Percentiles rank a stretch among this genome's conserved stretches.
These are phyloP conservation scores for Scaptomyza pallida DNA, from an alignment of 1,140 invertebrate species.

Conservation along the genomic window DNA sequence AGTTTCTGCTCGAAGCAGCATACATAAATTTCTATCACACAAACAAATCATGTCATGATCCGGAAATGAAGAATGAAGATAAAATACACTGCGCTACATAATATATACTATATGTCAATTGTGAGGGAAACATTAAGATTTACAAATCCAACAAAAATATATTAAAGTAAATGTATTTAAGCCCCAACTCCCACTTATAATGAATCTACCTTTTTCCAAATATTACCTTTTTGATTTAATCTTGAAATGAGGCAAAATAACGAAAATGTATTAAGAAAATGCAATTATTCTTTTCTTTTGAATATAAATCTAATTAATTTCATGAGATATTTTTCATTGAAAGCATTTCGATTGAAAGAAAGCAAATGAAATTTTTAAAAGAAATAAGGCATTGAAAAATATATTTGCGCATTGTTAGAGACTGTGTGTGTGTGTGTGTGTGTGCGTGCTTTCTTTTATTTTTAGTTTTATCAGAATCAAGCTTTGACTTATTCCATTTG, in stretches of 20 bases:
- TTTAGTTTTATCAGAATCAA: not conserved
- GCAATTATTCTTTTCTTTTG: not conserved
- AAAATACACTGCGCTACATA: constrained; percentile 47
- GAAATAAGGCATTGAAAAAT: constrained; percentile 9
- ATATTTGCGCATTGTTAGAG: constrained; percentile 19
- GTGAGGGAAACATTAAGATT: too few species aligned
- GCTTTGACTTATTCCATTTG: constrained; percentile 43
- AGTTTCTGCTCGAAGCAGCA: constrained; percentile 9
- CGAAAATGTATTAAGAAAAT: not conserved
- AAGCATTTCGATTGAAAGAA: not conserved
- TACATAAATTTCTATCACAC: constrained; percentile 54
- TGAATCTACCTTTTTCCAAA: too few species aligned
- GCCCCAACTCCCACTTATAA: too few species aligned
- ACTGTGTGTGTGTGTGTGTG: not conserved
- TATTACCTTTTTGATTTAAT: too few species aligned
- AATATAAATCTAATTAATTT: constrained; percentile 5
- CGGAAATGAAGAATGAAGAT: constrained; percentile 59
- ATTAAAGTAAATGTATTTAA: too few species aligned
- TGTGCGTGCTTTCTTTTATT: too few species aligned
- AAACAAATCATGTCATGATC: constrained; percentile 63
- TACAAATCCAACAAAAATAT: too few species aligned
- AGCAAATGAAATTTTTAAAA: not conserved
- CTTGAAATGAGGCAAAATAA: not conserved
- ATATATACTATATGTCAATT: not conserved
- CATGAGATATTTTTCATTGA: not conserved